Evolutionary conservation across 2,113 vertebrate genomes (phyloP).

Genomic region (Jacana jacana): DNA sequence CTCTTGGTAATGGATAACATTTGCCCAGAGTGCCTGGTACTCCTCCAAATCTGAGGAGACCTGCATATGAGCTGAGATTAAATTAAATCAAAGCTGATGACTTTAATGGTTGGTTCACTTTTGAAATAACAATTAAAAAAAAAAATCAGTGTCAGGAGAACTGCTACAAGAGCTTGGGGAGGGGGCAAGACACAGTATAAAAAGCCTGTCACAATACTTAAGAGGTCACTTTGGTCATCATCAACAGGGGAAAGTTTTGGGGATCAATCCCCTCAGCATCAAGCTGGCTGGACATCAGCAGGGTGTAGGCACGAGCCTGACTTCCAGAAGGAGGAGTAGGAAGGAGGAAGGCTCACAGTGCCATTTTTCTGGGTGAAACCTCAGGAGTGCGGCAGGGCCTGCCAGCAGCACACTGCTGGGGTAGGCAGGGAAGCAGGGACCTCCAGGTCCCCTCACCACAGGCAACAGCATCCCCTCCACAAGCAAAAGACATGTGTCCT

Average conservation of each 20-base stretch:
- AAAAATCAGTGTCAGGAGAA: background rate
- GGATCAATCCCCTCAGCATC: background rate
- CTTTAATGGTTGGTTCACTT: background rate
- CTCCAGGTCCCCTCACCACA: background rate
- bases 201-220: background rate
- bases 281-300: rapidly evolving
- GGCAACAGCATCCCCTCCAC: background rate
- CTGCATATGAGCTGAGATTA: background rate
- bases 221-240: background rate
- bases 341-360: rapidly evolving
- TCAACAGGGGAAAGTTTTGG: background rate
- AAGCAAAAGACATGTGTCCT: background rate
- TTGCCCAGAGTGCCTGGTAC: background rate
- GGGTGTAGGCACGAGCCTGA: background rate
- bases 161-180: background rate
- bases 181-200: rapidly evolving
- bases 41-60: background rate
- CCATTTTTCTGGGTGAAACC: background rate
- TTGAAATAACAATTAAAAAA: background rate
- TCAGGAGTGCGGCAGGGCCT: background rate
- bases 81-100: background rate
- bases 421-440: background rate
- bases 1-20: background rate
- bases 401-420: background rate
- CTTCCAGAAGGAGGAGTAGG: background rate